Evolutionary conservation across 2,113 vertebrate genomes (phyloP).

Genomic region (Nanorana parkeri): DNA sequence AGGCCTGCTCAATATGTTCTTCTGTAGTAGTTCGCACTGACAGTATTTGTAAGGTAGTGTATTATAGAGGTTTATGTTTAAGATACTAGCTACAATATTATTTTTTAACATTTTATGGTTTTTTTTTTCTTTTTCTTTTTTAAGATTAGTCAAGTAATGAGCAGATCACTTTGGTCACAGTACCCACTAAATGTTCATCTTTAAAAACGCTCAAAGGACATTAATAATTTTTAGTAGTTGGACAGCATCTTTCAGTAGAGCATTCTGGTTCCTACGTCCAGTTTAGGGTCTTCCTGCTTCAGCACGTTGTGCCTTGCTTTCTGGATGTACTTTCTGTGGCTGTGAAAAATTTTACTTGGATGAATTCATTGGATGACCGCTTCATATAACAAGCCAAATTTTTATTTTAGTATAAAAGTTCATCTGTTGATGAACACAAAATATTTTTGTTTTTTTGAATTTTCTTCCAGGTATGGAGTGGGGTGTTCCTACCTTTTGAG

Average conservation of each 20-base stretch:
- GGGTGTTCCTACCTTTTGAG: neutral
- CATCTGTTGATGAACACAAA: neutral
- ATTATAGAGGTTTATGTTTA: constrained; percentile 23
- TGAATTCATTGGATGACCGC: neutral
- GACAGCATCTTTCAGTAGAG: neutral
- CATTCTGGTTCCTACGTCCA: neutral
- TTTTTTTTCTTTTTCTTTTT: neutral
- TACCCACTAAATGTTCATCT: neutral
- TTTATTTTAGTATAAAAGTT: neutral
- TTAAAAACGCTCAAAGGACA: neutral
- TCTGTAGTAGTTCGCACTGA: neutral
- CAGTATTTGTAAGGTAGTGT: neutral
- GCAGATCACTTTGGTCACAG: neutral
- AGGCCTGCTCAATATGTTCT: neutral
- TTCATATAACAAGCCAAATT: constrained; percentile 4
- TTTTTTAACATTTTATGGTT: neutral
- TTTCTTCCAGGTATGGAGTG: neutral
- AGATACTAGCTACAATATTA: constrained; percentile 9
- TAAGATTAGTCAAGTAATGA: neutral
- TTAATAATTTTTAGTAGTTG: no score
- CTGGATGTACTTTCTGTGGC: constrained; percentile 8
- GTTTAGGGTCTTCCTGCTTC: constrained; percentile 34
- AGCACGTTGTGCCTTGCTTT: constrained; percentile 20
- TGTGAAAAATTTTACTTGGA: neutral
- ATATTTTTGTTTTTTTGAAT: constrained; percentile 23